Percentiles rank a stretch among this genome's conserved stretches.
Conservation (phyloP, 2,113 vertebrate genomes). For the Cochlearius cochlearius region DNA sequence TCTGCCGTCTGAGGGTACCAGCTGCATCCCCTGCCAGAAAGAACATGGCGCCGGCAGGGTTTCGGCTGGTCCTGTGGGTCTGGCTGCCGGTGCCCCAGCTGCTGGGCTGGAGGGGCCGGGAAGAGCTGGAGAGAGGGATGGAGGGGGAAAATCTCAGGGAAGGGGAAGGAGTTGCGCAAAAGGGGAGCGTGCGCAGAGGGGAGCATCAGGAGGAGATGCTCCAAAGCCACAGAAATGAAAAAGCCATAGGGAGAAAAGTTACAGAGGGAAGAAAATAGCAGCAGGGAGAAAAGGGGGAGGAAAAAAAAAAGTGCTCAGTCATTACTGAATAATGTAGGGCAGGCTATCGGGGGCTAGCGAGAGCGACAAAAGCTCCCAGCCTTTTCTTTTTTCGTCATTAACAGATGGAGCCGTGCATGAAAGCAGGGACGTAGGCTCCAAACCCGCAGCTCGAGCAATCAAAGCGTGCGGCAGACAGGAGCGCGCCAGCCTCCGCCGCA, state of each 20-base stretch:
- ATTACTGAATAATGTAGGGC: conserved; percentile 35
- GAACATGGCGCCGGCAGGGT: background rate
- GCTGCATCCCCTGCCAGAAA: background rate
- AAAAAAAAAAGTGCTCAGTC: background rate
- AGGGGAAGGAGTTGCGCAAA: background rate
- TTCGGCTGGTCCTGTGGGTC: accelerated
- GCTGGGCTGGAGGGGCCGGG: background rate
- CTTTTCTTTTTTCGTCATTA: conserved; percentile 49
- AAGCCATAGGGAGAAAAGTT: background rate
- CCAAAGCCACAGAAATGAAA: background rate
- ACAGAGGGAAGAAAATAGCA: background rate
- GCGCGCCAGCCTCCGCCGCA: background rate
- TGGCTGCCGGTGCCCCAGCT: accelerated
- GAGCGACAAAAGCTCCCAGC: conserved; percentile 17
- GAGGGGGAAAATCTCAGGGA: background rate
- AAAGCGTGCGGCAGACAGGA: conserved; percentile 18
- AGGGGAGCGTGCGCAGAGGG: background rate
- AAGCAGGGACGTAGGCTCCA: conserved; percentile 50
- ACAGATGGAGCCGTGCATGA: conserved; percentile 54
- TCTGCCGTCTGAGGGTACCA: background rate
- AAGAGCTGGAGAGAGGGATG: background rate
- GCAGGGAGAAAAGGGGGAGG: background rate
- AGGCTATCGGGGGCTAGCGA: conserved; percentile 9
- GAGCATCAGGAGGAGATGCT: background rate
- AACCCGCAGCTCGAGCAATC: conserved; percentile 45